Evolutionary conservation across 2,797 vertebrate species (phyloP).

Genomic region (Sparidentex hasta): DNA sequence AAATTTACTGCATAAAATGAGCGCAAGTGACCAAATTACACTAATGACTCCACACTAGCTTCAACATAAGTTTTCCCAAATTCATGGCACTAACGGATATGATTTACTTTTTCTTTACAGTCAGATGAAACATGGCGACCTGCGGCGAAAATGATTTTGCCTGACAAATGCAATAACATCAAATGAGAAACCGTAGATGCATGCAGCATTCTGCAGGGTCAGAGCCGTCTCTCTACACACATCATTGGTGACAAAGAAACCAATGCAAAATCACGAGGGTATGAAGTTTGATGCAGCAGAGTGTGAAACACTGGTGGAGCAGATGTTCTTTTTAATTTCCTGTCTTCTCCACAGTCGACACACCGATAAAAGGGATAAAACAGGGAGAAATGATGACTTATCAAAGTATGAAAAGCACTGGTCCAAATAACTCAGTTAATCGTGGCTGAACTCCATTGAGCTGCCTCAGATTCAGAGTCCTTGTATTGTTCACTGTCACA

Average conservation of each 20-base stretch:
- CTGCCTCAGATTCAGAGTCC: neutral
- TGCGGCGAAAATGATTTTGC: neutral
- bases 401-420: neutral
- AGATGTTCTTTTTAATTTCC: neutral
- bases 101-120: neutral
- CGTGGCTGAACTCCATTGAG: neutral
- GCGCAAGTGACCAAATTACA: neutral
- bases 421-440: neutral
- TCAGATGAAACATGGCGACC: neutral
- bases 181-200: neutral
- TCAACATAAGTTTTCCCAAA: neutral
- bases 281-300: neutral
- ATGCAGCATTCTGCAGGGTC: neutral
- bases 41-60: neutral
- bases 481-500: neutral
- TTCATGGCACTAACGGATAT: neutral
- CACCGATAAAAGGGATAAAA: neutral
- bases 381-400: neutral
- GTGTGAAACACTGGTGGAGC: neutral
- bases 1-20: neutral
- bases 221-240: neutral
- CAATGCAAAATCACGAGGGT: neutral
- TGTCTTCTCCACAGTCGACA: neutral
- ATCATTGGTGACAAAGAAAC: neutral
- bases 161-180: neutral